Evolutionary conservation across 2,113 vertebrate genomes (phyloP).

Genomic region (Cinclus cinclus): DNA sequence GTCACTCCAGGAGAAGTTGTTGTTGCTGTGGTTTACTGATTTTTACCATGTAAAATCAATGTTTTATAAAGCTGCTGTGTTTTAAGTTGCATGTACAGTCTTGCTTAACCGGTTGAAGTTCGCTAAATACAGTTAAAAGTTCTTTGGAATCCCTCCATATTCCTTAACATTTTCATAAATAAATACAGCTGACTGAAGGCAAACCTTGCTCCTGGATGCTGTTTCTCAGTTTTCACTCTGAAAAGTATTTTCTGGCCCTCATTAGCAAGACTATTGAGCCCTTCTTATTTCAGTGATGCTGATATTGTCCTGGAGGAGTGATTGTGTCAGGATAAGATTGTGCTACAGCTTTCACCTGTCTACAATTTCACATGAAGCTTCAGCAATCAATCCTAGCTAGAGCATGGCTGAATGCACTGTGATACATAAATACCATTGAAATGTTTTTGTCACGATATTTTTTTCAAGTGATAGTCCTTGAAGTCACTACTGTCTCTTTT

Average conservation of each 20-base stretch:
- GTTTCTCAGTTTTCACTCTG: neutral
- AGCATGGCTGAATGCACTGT: neutral
- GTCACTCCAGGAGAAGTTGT: neutral
- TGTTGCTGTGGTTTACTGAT: neutral
- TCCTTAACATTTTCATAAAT: neutral
- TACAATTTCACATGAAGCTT: neutral
- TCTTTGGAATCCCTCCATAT: neutral
- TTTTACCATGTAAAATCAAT: neutral
- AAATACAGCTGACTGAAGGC: neutral
- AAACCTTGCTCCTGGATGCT: neutral
- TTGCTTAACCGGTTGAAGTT: neutral
- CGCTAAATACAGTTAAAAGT: neutral
- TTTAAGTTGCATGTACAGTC: neutral
- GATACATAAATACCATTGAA: neutral
- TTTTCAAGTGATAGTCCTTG: neutral
- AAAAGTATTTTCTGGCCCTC: neutral
- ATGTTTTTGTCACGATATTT: neutral
- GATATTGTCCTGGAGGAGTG: neutral
- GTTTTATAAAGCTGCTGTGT: neutral
- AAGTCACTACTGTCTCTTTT: neutral
- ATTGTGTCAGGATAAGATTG: neutral
- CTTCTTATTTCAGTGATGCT: neutral
- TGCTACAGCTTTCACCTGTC: neutral
- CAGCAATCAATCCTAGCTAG: neutral
- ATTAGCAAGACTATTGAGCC: rapidly evolving